A percentile compares a stretch with the other conserved stretches of the same genome.
Evolutionary conservation across 2,113 vertebrate genomes (phyloP).

Genomic region (Piliocolobus tephrosceles): DNA sequence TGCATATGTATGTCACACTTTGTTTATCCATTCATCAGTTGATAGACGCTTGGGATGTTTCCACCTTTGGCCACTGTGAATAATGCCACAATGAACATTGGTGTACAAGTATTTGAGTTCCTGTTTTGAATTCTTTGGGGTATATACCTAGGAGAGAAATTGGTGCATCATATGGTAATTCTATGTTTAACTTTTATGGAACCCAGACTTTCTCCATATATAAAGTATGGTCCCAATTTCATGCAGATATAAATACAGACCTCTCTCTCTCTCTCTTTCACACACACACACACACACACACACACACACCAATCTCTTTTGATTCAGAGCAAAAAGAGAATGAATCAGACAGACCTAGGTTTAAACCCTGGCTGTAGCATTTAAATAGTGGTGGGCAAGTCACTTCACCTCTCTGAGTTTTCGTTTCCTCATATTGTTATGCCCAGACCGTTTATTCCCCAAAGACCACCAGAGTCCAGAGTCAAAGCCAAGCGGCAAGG

Average conservation of each 20-base stretch:
- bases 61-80: not conserved
- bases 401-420: not conserved
- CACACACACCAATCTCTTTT: not conserved
- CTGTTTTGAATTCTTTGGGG: not conserved
- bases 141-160: not conserved
- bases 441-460: too few relatives aligned
- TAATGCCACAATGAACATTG: not conserved
- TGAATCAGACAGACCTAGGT: not conserved
- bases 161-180: not conserved
- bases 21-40: not conserved
- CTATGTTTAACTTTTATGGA: slow-evolving; percentile 22
- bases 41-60: not conserved
- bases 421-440: not conserved
- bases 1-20: not conserved
- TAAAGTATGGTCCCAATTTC: not conserved
- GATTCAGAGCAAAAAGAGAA: not conserved
- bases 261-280: not conserved
- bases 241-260: not conserved
- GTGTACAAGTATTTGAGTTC: not conserved
- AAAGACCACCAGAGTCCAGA: too few relatives aligned
- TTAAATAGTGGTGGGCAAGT: not conserved
- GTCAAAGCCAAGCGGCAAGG: too few relatives aligned
- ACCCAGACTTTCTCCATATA: not conserved
- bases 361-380: not conserved
- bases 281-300: not conserved